Evolutionary conservation across 2,888 invertebrate genomes (phyloP).

Genomic region (Alloplasta piceator): DNA sequence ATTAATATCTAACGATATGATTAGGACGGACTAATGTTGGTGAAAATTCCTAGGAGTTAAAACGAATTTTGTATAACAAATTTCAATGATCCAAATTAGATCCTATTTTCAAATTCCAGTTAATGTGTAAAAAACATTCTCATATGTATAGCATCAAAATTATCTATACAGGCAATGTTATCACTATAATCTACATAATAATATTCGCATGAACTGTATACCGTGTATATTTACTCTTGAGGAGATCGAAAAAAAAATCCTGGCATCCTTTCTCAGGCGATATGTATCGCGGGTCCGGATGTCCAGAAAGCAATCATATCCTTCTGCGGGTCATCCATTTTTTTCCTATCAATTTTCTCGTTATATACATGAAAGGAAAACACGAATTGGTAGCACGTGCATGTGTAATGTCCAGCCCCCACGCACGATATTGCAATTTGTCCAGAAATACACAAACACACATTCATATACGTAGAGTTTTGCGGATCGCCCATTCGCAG

Average conservation of each 20-base stretch:
- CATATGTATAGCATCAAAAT: too few relatives aligned
- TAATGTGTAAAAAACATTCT: too few relatives aligned
- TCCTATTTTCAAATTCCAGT: too few relatives aligned
- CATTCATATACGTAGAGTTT: conserved; percentile 18
- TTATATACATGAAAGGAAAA: conserved; percentile 43
- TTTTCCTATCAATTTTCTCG: conserved; percentile 47
- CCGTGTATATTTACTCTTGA: not conserved
- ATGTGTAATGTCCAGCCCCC: conserved; percentile 30
- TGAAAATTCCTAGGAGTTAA: too few relatives aligned
- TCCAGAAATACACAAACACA: not conserved
- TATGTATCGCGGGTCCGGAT: conserved; percentile 42
- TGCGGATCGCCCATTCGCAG: conserved; percentile 67
- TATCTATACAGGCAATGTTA: too few relatives aligned
- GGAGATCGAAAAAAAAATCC: conserved; percentile 20
- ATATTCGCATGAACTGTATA: too few relatives aligned
- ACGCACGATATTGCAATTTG: not conserved
- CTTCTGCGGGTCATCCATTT: conserved; percentile 25
- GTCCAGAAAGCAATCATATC: conserved; percentile 34
- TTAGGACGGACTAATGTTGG: too few relatives aligned
- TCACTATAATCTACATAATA: too few relatives aligned
- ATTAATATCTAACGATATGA: too few relatives aligned
- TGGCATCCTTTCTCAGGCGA: conserved; percentile 45
- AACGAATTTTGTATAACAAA: too few relatives aligned
- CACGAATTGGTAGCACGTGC: conserved; percentile 52
- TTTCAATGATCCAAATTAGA: too few relatives aligned